Conservation (phyloP, 2,888 invertebrate species). For the Leucania comma region DNA sequence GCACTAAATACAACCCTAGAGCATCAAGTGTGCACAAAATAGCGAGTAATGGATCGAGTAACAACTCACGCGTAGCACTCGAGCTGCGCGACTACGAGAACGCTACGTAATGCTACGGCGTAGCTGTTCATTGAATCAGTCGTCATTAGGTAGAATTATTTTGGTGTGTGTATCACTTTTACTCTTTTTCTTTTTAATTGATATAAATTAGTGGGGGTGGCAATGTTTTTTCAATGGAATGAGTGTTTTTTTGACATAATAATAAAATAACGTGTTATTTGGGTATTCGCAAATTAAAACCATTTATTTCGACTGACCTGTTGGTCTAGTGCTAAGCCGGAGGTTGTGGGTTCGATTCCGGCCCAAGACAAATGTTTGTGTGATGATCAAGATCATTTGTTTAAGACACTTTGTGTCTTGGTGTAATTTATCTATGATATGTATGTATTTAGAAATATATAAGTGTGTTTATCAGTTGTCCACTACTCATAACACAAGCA, state of each 20-base stretch:
- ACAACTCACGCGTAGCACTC: constrained; percentile 45
- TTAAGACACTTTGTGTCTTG: no score
- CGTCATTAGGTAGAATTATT: constrained; percentile 15
- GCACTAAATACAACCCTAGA: constrained; percentile 16
- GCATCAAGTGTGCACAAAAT: constrained; percentile 30
- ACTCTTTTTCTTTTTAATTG: no score
- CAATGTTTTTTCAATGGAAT: constrained; percentile 4
- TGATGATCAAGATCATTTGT: no score
- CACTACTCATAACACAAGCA: no score
- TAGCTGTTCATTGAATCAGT: constrained; percentile 36
- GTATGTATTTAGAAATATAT: no score
- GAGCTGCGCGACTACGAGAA: constrained; percentile 43
- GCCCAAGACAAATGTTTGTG: no score
- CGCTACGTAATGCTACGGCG: constrained; percentile 48
- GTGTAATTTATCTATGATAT: no score
- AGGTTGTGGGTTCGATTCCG: no score
- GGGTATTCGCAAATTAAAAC: not conserved
- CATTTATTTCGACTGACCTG: not conserved
- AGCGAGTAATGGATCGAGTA: constrained; percentile 43
- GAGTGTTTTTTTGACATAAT: not conserved
- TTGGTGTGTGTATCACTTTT: constrained; percentile 5
- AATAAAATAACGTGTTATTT: not conserved
- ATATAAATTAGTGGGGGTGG: no score
- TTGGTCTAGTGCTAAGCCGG: no score
- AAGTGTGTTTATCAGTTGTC: no score